phyloP scores from a whole-genome alignment of 2,888 invertebrate genomes.

The Amphipyra tragopoginis region DNA sequence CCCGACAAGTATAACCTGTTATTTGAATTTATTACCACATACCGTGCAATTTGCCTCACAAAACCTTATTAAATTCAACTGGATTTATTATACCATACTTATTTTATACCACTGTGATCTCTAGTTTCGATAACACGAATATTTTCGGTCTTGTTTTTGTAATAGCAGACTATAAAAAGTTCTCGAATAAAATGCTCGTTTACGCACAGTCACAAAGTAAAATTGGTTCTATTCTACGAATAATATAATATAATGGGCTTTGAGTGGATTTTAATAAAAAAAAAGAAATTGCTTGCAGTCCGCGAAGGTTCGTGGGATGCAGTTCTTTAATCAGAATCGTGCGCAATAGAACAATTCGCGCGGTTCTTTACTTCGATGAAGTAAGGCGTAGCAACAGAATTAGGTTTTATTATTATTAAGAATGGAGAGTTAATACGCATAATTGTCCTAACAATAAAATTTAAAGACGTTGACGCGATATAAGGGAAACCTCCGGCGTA shows the following conservation, averaged over 20 bases:
- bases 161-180: conserved; percentile 34
- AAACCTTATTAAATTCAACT: conserved; percentile 38
- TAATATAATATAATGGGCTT: conserved; percentile 2
- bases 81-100: conserved; percentile 39
- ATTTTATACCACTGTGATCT: conserved; percentile 35
- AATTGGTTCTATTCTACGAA: conserved; percentile 21
- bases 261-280: conserved; percentile 4
- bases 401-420: too few species aligned
- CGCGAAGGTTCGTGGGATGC: neutral
- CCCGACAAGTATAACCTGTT: conserved; percentile 68
- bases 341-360: conserved; percentile 14
- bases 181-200: conserved; percentile 37
- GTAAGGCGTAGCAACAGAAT: too few species aligned
- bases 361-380: conserved; percentile 16
- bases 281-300: neutral
- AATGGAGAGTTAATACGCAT: too few species aligned
- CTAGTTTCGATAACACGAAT: conserved; percentile 40
- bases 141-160: conserved; percentile 42
- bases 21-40: conserved; percentile 49
- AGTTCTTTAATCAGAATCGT: conserved; percentile 14
- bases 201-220: conserved; percentile 29
- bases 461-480: conserved; percentile 30
- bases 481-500: neutral
- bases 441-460: too few species aligned
- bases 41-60: conserved; percentile 54